These are phyloP conservation scores for Heliconius eleuchia DNA, from an alignment of 1,140 invertebrate species.

Conservation along the genomic window DNA sequence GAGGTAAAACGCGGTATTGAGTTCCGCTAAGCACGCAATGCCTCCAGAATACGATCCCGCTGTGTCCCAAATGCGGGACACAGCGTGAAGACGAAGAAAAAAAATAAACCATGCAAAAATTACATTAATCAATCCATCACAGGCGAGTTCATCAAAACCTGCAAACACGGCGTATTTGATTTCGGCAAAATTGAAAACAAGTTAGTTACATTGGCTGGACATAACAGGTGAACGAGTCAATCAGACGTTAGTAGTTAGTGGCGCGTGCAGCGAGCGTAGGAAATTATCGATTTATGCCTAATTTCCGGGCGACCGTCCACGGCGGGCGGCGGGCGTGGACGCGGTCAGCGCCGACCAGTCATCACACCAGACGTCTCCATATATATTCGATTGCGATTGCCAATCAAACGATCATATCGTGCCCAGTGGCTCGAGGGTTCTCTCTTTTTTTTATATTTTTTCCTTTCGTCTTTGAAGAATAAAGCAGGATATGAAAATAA, in stretches of 20 bases:
- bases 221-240: conserved; percentile 49
- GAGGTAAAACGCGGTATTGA: too few relatives aligned
- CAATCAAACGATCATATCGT: conserved; percentile 49
- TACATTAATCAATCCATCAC: conserved; percentile 1
- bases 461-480: conserved; percentile 34
- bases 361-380: conserved; percentile 43
- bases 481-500: conserved; percentile 4
- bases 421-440: conserved; percentile 37
- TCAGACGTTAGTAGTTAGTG: conserved; percentile 59
- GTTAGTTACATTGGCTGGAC: conserved; percentile 29
- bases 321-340: conserved; percentile 61
- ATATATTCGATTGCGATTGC: conserved; percentile 48
- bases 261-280: conserved; percentile 53
- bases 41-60: too few relatives aligned
- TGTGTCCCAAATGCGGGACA: too few relatives aligned
- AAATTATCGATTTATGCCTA: conserved; percentile 74
- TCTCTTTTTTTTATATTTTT: conserved; percentile 36
- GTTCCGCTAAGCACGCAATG: too few relatives aligned
- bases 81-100: too few relatives aligned
- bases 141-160: conserved; percentile 6
- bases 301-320: conserved; percentile 65
- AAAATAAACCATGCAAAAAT: neutral
- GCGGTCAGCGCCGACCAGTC: conserved; percentile 51
- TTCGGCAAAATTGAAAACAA: conserved; percentile 16
- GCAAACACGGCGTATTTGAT: conserved; percentile 14